These are phyloP conservation scores for Lithophane socia DNA, from an alignment of 2,888 invertebrate species.

Conservation along the genomic window DNA sequence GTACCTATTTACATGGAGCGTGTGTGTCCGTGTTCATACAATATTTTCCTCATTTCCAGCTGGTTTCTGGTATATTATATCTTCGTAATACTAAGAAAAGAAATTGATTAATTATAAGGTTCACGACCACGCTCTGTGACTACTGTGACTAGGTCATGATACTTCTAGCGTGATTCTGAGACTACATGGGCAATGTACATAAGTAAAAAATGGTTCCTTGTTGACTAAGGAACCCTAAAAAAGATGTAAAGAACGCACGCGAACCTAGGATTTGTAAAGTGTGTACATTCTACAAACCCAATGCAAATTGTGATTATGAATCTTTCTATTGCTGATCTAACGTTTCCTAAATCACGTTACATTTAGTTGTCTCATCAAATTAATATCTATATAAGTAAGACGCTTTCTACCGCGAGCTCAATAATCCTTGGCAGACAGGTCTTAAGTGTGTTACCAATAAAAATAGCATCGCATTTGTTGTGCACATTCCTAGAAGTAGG, in stretches of 20 bases:
- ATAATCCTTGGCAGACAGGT: conserved; percentile 50
- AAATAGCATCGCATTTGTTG: conserved; percentile 52
- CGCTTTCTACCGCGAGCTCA: conserved; percentile 56
- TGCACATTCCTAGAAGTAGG: conserved; percentile 29
- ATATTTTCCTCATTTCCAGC: not conserved
- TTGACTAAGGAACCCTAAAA: too few species aligned
- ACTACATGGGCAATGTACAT: not conserved
- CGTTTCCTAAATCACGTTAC: conserved; percentile 5
- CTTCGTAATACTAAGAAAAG: not conserved
- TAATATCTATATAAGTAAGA: conserved; percentile 35
- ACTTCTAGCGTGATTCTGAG: too few species aligned
- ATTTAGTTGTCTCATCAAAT: conserved; percentile 18
- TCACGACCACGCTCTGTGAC: not conserved
- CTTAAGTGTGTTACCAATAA: conserved; percentile 49
- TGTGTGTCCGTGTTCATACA: not conserved
- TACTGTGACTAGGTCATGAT: not conserved
- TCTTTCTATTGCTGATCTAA: not conserved
- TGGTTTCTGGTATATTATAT: not conserved
- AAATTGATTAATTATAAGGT: not conserved
- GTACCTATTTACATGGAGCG: too few species aligned
- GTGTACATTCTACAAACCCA: not conserved
- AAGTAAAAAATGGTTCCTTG: too few species aligned
- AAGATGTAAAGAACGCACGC: not conserved
- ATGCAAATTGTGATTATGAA: not conserved
- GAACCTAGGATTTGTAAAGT: not conserved